These are phyloP conservation scores for Enhydra lutris DNA, from an alignment of 2,113 vertebrate species.

Conservation along the genomic window DNA sequence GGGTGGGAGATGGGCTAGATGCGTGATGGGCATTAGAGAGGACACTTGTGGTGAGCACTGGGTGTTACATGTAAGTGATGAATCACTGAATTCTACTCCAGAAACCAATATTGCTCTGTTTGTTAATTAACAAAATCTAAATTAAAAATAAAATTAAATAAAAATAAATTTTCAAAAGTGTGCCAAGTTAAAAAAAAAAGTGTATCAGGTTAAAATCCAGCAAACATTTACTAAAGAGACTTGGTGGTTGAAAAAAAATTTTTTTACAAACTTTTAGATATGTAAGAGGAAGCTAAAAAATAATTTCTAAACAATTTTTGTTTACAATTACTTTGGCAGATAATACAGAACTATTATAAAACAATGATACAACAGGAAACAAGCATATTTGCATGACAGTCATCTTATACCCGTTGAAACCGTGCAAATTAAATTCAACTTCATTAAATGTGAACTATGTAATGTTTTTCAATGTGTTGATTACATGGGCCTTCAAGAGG, in stretches of 20 bases:
- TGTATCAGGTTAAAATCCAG: neutral
- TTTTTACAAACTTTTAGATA: neutral
- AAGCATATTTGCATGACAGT: neutral
- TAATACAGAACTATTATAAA: slow-evolving; percentile 26
- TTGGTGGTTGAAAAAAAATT: neutral
- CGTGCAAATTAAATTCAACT: slow-evolving; percentile 28
- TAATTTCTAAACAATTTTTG: slow-evolving; percentile 28
- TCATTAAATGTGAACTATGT: slow-evolving; percentile 36
- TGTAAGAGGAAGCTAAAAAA: neutral
- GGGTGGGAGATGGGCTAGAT: too few species aligned
- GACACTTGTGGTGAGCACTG: neutral
- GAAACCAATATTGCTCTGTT: neutral
- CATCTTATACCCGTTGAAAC: neutral
- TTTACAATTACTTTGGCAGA: slow-evolving; percentile 36
- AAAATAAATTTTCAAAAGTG: neutral
- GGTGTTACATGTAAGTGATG: neutral
- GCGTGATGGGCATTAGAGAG: neutral
- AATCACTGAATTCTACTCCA: neutral
- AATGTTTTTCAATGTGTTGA: neutral
- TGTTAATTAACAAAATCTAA: neutral
- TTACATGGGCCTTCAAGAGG: neutral
- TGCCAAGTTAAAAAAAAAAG: neutral
- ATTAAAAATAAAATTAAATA: neutral
- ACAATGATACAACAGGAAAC: slow-evolving; percentile 24
- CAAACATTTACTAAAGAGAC: neutral